Base-by-base conservation (phyloP, 2,797 vertebrate genomes). In the Malacoctenus gilli region DNA sequence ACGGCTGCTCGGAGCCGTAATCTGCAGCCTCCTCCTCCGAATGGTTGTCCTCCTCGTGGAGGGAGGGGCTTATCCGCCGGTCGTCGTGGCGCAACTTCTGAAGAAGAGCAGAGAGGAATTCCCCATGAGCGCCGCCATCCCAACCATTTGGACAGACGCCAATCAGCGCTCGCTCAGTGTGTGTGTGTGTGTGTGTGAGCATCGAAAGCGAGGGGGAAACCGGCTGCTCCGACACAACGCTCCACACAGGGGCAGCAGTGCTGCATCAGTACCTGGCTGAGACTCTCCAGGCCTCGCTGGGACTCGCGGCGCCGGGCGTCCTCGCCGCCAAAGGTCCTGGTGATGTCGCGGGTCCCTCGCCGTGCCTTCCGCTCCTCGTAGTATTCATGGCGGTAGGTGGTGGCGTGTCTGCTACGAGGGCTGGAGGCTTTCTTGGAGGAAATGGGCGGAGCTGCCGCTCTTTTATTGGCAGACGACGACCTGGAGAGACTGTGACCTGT, bases 381-480 rank as follows among this genome's bases (percentile, higher is more conserved):
- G 67, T 95, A 95, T 6, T 95, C 95, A n/a, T 95, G 94, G 54
- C 93, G 93, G 83, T 95, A 96, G 16, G 91, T 89, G 16, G 91
- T 89, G 86, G 71, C 2, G 0, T 89, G 91, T 56, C 94, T 93
- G 52, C 92, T 90, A 38, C 95, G 93, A 0, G 91, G 89, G 34
- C 79, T 81, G 2, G 68, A 73, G 25, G 72, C 64, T 81, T 95
- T 95, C 81, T 95, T 98, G 38, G 92, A 93, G 10, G 92, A 85
- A 6, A 94, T 93, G 10, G 87, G 72, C 8, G 91, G 85, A 7
- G 64, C 74, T 0, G 41, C 31, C 1, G 25, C 43, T 66, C 96
- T 95, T 77, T 94, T 95, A 57, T 90, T 86, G 43, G 93, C 77
- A n/a, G 80, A 76, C 1, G 80, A 79, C 0, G 80, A 86, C 35